Percentiles rank a stretch among this genome's conserved stretches.
These are phyloP conservation scores for Melozone crissalis DNA, from an alignment of 2,113 vertebrate species.

Conservation along the genomic window DNA sequence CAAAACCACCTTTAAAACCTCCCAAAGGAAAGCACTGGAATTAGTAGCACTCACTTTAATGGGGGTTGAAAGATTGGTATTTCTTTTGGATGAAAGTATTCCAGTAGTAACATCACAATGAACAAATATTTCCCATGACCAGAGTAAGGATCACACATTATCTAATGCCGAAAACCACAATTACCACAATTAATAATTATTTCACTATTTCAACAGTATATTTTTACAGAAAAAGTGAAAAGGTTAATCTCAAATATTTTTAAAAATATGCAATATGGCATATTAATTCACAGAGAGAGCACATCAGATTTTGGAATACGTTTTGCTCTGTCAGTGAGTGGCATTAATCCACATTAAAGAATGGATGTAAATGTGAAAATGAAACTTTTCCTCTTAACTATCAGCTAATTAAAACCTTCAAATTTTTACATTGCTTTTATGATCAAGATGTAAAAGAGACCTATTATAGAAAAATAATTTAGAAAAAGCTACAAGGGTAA, in stretches of 20 bases:
- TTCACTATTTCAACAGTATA: neutral
- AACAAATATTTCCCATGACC: neutral
- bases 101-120: neutral
- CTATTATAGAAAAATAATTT: neutral
- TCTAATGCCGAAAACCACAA: neutral
- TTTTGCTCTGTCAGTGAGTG: neutral
- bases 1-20: neutral
- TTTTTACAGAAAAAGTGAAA: neutral
- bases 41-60: neutral
- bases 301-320: neutral
- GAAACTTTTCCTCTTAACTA: neutral
- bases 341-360: neutral
- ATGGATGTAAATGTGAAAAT: neutral
- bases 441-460: neutral
- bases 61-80: neutral
- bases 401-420: neutral
- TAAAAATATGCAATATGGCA: neutral
- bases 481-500: neutral
- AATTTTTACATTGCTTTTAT: neutral
- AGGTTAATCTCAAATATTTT: neutral
- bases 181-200: neutral
- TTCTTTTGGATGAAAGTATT: neutral
- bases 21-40: neutral
- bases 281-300: neutral
- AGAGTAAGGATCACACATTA: neutral